A percentile compares a stretch with the other conserved stretches of the same genome.
Evolutionary conservation across 2,888 invertebrate genomes (phyloP).

Genomic region (Drosophila crucigera): DNA sequence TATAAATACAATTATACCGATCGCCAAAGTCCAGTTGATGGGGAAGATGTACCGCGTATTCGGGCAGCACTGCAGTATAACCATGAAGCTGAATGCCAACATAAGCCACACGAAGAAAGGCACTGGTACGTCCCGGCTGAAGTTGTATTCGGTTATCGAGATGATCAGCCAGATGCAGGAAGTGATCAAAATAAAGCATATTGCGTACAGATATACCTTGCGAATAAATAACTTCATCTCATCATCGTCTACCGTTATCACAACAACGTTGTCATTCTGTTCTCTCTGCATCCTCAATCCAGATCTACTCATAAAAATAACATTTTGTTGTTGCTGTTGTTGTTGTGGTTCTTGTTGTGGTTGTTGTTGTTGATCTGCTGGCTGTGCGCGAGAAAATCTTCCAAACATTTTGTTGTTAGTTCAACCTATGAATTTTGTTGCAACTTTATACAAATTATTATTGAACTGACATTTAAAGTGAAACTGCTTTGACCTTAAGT

Average conservation of each 20-base stretch:
- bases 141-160: background rate
- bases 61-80: constrained; percentile 13
- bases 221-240: background rate
- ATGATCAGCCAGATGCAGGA: background rate
- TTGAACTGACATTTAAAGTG: constrained; percentile 19
- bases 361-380: constrained; percentile 1
- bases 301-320: background rate
- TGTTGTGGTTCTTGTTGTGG: background rate
- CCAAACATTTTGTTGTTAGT: constrained; percentile 17
- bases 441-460: background rate
- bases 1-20: background rate
- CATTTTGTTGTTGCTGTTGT: background rate
- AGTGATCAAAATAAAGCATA: constrained; percentile 3
- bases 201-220: constrained; percentile 1
- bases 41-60: constrained; percentile 5
- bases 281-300: background rate
- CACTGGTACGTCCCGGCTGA: background rate
- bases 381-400: background rate
- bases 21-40: constrained; percentile 21
- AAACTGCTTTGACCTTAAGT: background rate
- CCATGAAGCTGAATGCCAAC: background rate
- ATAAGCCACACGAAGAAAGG: constrained; percentile 17
- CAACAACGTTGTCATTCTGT: background rate
- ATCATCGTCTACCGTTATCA: constrained; percentile 9
- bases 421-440: constrained; percentile 18